Conservation (phyloP, 2,113 vertebrate species). For the Gallinago jamesoni region DNA sequence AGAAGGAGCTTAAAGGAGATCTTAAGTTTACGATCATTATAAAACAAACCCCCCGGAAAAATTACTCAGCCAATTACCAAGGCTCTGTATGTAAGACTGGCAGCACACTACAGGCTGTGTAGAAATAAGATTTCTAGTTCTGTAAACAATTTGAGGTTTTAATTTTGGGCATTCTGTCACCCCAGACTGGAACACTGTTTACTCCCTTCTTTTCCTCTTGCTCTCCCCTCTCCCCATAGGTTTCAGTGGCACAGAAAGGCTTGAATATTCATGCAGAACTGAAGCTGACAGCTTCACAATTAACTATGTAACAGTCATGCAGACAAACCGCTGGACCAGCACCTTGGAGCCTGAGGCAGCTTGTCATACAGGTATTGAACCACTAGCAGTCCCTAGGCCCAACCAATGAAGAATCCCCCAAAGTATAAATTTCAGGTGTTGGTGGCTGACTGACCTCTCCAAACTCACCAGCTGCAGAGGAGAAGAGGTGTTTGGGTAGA, state of each 20-base stretch:
- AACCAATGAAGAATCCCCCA: neutral
- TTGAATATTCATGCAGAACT: neutral
- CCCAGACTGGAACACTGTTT: accelerated
- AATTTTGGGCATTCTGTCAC: neutral
- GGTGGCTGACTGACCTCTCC: neutral
- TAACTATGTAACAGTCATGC: accelerated
- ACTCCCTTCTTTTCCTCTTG: neutral
- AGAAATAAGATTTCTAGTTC: neutral
- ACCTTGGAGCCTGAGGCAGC: neutral
- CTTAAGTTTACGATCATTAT: neutral
- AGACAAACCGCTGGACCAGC: neutral
- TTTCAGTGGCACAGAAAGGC: neutral
- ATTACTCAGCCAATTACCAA: neutral
- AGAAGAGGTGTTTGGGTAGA: neutral
- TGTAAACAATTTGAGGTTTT: neutral
- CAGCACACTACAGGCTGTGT: neutral
- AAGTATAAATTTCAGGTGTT: accelerated
- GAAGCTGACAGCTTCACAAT: neutral
- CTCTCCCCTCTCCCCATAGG: neutral
- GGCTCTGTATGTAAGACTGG: neutral
- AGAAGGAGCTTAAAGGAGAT: neutral
- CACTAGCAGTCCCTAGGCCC: neutral
- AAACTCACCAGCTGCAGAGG: accelerated
- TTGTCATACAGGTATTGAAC: neutral
- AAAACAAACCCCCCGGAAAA: neutral